Evolutionary conservation across 2,888 invertebrate genomes (phyloP), one percentile per base, ranked within the genome.

Genomic region (Acanthosoma haemorrhoidale): DNA sequence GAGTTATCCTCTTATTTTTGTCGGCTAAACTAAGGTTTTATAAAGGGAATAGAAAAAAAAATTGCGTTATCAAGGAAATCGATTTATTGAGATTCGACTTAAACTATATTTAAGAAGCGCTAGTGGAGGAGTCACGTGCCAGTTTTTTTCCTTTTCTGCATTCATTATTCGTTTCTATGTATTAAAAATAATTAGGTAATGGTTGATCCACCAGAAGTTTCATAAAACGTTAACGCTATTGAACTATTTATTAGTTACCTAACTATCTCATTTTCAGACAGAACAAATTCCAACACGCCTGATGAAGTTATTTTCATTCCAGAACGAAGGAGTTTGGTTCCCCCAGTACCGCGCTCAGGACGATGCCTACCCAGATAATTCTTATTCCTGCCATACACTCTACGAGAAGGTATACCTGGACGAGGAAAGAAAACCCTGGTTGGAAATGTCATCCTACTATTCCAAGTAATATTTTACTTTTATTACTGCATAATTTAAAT

Each of bases 291-390:
- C n/a, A n/a, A n/a, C n/a, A n/a, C n/a, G n/a, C n/a, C n/a, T n/a
- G n/a, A n/a, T n/a, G n/a, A n/a, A n/a, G n/a, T 25, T 64, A 18
- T 39, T 41, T 64, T 21, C 57, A 8, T 71, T 73, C 21, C 71
- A 73, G 73, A 61, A 72, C 21, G 73, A 73, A 70, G 73, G 73
- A 3, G 70, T 73, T 4, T 73, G 73, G 73, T 73, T 73, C 25
- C 73, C 73, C 2, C 73, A 73, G 15, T 73, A 73, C 58, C 34
- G 73, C 8, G 60, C 41, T 6, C 31, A 25, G 11, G 43, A 51
- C 18, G 25, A 34, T 9, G 36, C 25, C 6, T 18, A 25, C 8
- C 29, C 57, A 25, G 64, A 68, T 29, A 29, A 69, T 9, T 41
- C 21, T 5, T 73, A 72, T 39, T 60, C 59, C 21, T 73, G 73